These are phyloP conservation scores for Nipponia nippon DNA, from an alignment of 2,113 vertebrate species.

Conservation along the genomic window DNA sequence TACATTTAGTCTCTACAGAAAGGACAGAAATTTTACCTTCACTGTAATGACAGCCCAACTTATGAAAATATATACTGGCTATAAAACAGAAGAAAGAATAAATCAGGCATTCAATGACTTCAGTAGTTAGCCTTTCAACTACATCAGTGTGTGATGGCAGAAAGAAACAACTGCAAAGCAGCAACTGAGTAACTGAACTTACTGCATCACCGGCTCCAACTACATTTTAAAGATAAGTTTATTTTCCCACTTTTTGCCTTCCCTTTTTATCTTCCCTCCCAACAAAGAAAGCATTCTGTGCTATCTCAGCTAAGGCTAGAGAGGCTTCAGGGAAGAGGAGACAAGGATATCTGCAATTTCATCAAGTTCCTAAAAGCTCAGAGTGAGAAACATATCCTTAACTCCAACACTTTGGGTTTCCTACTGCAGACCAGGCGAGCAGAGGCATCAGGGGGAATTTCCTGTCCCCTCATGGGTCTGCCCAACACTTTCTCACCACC, in stretches of 20 bases:
- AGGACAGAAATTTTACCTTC: conserved; percentile 4
- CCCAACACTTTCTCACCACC: background rate
- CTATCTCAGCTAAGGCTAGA: background rate
- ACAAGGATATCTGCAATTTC: background rate
- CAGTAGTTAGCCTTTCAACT: background rate
- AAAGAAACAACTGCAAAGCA: background rate
- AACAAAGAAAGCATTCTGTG: background rate
- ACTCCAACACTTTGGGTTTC: background rate
- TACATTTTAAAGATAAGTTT: background rate
- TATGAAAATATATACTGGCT: background rate
- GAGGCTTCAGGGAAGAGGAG: background rate
- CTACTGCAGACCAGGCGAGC: rapidly evolving
- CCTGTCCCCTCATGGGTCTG: background rate
- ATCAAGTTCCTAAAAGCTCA: background rate
- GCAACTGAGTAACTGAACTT: background rate
- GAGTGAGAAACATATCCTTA: background rate
- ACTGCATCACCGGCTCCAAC: background rate
- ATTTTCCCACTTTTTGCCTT: background rate
- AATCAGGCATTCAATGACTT: background rate
- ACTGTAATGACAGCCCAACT: background rate
- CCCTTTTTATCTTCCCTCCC: background rate
- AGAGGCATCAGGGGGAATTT: background rate
- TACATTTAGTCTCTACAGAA: background rate
- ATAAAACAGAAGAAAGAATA: background rate
- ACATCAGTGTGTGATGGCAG: background rate